Conservation (phyloP, 2,113 vertebrate genomes). For the Alethe diademata region DNA sequence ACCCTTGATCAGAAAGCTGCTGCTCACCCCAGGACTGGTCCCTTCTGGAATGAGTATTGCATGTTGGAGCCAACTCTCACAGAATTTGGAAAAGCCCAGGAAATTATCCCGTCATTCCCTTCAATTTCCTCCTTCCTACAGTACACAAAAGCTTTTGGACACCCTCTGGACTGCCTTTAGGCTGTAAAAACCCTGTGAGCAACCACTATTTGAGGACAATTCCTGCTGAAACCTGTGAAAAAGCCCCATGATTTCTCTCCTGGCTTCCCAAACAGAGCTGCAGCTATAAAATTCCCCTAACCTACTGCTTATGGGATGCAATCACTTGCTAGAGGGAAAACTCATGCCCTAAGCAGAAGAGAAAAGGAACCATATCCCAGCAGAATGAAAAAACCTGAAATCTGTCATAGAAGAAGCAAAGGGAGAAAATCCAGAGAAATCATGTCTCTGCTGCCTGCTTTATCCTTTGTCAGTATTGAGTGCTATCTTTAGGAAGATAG, state of each 20-base stretch:
- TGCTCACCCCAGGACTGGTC: not conserved
- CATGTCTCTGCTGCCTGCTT: slow-evolving; percentile 17
- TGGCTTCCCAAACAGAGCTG: slow-evolving; percentile 49
- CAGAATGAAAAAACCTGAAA: not conserved
- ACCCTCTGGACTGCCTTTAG: not conserved
- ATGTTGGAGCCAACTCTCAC: not conserved
- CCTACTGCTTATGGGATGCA: not conserved
- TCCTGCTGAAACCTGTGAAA: not conserved
- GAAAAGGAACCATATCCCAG: not conserved
- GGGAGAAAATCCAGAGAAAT: slow-evolving; percentile 49
- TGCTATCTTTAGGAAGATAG: slow-evolving; percentile 30
- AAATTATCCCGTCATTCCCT: not conserved
- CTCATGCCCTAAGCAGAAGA: not conserved
- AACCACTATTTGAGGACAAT: not conserved
- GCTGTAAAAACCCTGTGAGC: not conserved
- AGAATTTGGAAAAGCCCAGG: not conserved
- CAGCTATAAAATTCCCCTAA: not conserved
- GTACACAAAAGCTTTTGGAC: not conserved
- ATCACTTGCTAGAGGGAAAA: not conserved
- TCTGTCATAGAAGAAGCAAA: not conserved
- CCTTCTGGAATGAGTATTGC: not conserved
- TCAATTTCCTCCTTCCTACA: not conserved
- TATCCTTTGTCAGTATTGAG: slow-evolving; percentile 50
- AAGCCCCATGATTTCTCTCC: not conserved
- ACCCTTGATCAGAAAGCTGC: not conserved